phyloP scores from a whole-genome alignment of 2,113 vertebrate genomes.

The Paramormyrops kingsleyae region DNA sequence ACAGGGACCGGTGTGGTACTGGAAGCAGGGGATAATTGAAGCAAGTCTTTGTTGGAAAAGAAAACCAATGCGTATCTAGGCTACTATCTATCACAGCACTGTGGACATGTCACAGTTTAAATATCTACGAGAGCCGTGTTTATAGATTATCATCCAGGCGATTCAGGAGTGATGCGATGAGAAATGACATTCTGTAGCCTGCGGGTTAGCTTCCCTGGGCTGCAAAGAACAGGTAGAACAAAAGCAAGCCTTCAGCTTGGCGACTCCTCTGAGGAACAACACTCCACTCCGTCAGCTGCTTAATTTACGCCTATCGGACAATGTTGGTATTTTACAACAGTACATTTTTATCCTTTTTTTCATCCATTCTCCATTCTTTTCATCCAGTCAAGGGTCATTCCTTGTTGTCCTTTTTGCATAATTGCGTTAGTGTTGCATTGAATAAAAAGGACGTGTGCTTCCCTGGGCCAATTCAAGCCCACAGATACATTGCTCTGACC shows the following conservation, averaged over 20 bases:
- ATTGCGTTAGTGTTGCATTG: neutral
- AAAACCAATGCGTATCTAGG: neutral
- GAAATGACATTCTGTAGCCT: neutral
- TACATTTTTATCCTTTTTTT: neutral
- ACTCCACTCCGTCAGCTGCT: neutral
- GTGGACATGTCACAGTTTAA: constrained; percentile 9
- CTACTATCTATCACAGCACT: neutral
- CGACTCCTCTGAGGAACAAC: neutral
- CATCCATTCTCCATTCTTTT: neutral
- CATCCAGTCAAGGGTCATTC: neutral
- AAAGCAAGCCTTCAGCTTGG: neutral
- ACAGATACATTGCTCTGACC: neutral
- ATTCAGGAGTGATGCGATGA: neutral
- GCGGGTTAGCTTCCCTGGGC: neutral
- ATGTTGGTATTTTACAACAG: neutral
- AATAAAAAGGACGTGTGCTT: neutral
- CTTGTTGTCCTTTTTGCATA: neutral
- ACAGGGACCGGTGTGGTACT: neutral
- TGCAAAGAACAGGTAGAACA: neutral
- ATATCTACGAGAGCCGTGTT: neutral
- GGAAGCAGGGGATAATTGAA: neutral
- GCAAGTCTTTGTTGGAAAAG: neutral
- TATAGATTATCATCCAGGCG: neutral
- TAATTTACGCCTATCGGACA: neutral
- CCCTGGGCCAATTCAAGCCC: neutral